Percentiles rank a stretch among this genome's conserved stretches.
phyloP scores from a whole-genome alignment of 2,113 vertebrate genomes.

The Alligator mississippiensis region DNA sequence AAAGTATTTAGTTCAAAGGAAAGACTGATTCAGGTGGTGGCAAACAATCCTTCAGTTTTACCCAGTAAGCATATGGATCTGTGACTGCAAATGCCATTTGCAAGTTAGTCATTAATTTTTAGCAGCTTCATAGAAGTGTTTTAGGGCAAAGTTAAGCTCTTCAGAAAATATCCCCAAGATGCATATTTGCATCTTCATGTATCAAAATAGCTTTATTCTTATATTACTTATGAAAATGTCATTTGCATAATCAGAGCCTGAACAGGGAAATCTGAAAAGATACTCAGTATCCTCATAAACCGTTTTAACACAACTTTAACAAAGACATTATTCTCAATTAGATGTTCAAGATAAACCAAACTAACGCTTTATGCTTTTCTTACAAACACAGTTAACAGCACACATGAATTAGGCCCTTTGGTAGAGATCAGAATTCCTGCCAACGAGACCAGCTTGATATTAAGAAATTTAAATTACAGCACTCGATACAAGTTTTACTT shows the following conservation, averaged over 20 bases:
- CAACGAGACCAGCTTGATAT: constrained; percentile 91
- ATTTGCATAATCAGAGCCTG: no score
- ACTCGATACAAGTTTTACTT: constrained; percentile 98
- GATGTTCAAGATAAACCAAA: not conserved
- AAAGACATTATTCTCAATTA: not conserved
- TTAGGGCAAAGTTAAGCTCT: not conserved
- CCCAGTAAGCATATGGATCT: no score
- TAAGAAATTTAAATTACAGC: constrained; percentile 93
- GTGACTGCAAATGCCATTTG: not conserved
- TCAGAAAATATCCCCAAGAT: not conserved
- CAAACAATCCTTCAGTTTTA: not conserved
- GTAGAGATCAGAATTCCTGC: constrained; percentile 89
- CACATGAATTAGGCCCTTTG: constrained; percentile 90
- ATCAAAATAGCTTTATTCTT: no score
- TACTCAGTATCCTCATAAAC: not conserved
- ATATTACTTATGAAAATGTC: no score
- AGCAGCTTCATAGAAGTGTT: not conserved
- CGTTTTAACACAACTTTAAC: not conserved
- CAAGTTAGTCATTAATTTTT: not conserved
- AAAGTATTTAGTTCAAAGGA: not conserved
- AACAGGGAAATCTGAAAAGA: not conserved
- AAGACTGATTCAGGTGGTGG: not conserved
- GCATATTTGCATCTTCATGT: not conserved
- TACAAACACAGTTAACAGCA: constrained; percentile 90
- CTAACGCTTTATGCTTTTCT: not conserved